phyloP scores from a whole-genome alignment of 2,888 invertebrate species.

The Polietes domitor region DNA sequence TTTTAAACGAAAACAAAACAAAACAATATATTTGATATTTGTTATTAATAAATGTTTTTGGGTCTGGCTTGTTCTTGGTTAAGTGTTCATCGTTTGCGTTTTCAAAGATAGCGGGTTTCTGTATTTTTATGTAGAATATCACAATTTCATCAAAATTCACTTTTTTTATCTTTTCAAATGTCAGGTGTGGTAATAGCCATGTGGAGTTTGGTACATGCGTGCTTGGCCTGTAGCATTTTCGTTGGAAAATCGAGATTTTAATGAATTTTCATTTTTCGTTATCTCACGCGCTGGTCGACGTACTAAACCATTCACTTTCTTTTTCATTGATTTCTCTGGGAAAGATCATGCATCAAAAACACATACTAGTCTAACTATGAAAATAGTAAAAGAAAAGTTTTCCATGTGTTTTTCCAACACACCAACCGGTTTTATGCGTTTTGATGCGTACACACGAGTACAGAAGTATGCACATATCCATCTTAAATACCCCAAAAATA shows the following conservation, averaged over 20 bases:
- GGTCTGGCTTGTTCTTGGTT: too few species aligned
- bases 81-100: too few species aligned
- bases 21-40: too few species aligned
- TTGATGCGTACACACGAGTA: conserved; percentile 35
- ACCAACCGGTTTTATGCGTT: conserved; percentile 71
- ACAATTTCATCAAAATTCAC: too few species aligned
- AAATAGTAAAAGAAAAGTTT: conserved; percentile 68
- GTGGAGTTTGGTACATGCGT: not conserved
- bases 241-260: conserved; percentile 10
- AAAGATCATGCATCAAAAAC: conserved; percentile 49
- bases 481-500: too few species aligned
- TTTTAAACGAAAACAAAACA: too few species aligned
- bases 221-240: not conserved
- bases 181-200: too few species aligned
- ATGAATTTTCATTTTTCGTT: conserved; percentile 11
- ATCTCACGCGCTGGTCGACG: not conserved
- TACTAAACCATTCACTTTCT: conserved; percentile 75
- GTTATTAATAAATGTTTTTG: too few species aligned
- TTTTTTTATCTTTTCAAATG: too few species aligned
- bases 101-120: too few species aligned
- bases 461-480: not conserved
- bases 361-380: not conserved
- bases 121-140: not conserved
- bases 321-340: conserved; percentile 76
- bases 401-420: conserved; percentile 74